A percentile compares a stretch with the other conserved stretches of the same genome.
Evolutionary conservation across 2,113 vertebrate genomes (phyloP).

Genomic region (Prunella himalayana): DNA sequence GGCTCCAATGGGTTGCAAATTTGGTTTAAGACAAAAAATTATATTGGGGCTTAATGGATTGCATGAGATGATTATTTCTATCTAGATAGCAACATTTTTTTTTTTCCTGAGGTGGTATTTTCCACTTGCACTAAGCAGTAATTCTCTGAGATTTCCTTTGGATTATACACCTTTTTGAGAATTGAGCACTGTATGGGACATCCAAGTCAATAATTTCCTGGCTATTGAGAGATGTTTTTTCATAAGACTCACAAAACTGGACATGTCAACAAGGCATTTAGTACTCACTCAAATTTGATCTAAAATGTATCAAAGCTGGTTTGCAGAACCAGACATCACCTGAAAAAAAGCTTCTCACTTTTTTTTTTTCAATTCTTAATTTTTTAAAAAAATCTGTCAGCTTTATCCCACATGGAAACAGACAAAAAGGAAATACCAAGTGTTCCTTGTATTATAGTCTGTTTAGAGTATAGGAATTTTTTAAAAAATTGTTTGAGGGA

Average conservation of each 20-base stretch:
- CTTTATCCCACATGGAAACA: neutral
- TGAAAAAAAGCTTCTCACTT: neutral
- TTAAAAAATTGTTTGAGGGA: rapidly evolving
- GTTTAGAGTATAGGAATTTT: neutral
- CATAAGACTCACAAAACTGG: neutral
- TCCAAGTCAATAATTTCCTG: neutral
- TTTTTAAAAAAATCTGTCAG: neutral
- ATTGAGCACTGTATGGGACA: neutral
- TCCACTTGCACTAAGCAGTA: neutral
- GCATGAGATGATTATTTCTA: neutral
- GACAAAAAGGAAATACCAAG: neutral
- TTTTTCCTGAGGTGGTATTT: neutral
- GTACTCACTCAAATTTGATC: neutral
- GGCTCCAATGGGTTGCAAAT: neutral
- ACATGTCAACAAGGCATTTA: neutral
- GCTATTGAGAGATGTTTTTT: neutral
- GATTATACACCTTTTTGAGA: neutral
- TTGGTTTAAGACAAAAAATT: neutral
- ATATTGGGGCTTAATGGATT: neutral
- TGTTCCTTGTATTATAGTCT: neutral
- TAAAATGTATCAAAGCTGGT: neutral
- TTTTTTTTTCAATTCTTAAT: neutral
- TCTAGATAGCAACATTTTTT: neutral
- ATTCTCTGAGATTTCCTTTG: neutral
- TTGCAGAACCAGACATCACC: neutral